These are phyloP conservation scores for Drosophila nr. perissopoda DNA, from an alignment of 2,888 invertebrate species.

Conservation along the genomic window DNA sequence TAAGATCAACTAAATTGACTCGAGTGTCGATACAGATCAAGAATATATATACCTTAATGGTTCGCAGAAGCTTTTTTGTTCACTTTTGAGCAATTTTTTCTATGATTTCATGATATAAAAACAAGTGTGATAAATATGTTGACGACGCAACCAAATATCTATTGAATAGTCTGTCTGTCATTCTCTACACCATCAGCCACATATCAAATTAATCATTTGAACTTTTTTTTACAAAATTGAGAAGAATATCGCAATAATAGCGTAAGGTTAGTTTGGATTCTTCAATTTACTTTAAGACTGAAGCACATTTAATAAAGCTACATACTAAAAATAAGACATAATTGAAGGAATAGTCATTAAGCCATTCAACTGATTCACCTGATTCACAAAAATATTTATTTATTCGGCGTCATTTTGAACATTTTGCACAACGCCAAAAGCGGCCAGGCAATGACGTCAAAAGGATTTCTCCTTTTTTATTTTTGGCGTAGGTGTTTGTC, in stretches of 20 bases:
- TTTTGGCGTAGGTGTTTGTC: constrained; percentile 59
- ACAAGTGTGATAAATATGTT: neutral
- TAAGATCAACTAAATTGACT: neutral
- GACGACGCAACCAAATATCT: neutral
- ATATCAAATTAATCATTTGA: neutral
- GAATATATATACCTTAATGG: neutral
- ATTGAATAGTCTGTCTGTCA: neutral
- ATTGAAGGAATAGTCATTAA: neutral
- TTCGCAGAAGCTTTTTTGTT: neutral
- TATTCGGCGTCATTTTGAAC: neutral
- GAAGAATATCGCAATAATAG: neutral
- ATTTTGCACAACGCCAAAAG: constrained; percentile 12
- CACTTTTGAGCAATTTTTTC: neutral
- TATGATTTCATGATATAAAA: neutral
- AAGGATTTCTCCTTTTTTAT: constrained; percentile 51
- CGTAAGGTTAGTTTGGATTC: neutral
- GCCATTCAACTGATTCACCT: neutral
- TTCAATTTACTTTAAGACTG: neutral
- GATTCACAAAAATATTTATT: neutral
- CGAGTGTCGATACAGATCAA: no score
- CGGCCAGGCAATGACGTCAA: constrained; percentile 64
- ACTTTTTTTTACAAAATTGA: neutral
- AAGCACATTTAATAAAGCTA: neutral
- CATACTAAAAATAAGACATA: neutral
- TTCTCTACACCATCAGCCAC: neutral